Evolutionary conservation across 2,888 invertebrate species (phyloP).

Genomic region (Anoplius nigerrimus): DNA sequence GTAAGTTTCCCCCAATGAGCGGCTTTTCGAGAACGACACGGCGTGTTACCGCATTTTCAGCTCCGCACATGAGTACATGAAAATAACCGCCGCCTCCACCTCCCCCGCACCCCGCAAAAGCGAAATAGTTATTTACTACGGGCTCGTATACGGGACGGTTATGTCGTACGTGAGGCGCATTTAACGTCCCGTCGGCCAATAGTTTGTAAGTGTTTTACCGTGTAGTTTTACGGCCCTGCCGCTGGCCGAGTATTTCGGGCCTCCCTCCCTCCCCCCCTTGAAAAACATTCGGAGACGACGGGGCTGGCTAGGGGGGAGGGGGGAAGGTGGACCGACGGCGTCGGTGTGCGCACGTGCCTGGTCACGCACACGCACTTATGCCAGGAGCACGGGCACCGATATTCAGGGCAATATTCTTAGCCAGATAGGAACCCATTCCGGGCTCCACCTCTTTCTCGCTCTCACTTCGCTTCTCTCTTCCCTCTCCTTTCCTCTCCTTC

Average conservation of each 20-base stretch:
- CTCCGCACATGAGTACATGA: conserved; percentile 24
- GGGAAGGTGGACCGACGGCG: too few species aligned
- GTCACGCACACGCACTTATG: conserved; percentile 17
- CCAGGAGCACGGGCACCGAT: conserved; percentile 46
- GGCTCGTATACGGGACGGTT: conserved; percentile 44
- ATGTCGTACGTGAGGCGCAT: conserved; percentile 52
- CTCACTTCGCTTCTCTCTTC: conserved; percentile 5
- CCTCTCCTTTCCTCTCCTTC: conserved; percentile 14
- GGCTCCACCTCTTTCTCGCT: background rate
- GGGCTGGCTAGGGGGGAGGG: conserved; percentile 9
- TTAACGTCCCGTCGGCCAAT: conserved; percentile 51
- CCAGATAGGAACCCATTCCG: conserved; percentile 54
- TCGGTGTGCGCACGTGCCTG: conserved; percentile 16
- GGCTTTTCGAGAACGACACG: background rate
- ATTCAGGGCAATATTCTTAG: conserved; percentile 59
- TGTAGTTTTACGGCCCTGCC: conserved; percentile 53
- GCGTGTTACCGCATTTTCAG: conserved; percentile 41
- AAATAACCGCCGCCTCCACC: too few species aligned
- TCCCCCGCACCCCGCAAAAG: conserved; percentile 28
- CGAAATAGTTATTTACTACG: conserved; percentile 50
- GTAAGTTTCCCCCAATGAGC: conserved; percentile 1
- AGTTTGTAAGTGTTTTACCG: conserved; percentile 58
- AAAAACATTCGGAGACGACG: conserved; percentile 46
- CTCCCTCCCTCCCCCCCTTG: too few species aligned
- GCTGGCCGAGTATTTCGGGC: conserved; percentile 41